Evolutionary conservation across 2,797 vertebrate species (phyloP).

Genomic region (Novumbra hubbsi): DNA sequence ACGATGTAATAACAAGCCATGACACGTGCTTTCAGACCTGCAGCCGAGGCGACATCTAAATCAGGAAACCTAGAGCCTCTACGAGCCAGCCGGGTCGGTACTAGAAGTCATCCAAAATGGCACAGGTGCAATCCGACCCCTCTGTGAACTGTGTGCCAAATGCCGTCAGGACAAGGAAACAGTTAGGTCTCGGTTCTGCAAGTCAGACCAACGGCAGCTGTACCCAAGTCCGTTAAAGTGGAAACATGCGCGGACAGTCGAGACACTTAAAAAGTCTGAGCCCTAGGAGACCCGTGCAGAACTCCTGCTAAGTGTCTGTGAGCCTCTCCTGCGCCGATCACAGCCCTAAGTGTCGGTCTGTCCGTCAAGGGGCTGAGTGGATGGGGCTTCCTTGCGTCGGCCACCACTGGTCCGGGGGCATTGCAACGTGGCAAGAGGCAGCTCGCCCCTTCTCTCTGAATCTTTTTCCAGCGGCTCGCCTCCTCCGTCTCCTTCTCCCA

Average conservation of each 20-base stretch:
- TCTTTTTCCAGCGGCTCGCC: too few relatives aligned
- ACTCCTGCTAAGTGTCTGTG: neutral
- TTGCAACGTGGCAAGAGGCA: neutral
- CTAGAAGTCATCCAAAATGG: too few relatives aligned
- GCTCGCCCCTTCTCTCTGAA: neutral
- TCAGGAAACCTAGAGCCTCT: too few relatives aligned
- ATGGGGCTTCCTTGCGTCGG: conserved; percentile 16
- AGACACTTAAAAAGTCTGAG: neutral
- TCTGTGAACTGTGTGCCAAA: too few relatives aligned
- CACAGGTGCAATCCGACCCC: too few relatives aligned
- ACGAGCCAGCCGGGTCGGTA: too few relatives aligned
- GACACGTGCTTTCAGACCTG: conserved; percentile 38
- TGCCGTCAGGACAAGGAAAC: neutral
- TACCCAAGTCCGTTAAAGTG: neutral
- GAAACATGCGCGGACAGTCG: neutral
- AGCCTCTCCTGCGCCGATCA: conserved; percentile 9
- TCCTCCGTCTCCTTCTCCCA: neutral
- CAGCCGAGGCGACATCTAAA: neutral
- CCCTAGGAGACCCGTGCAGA: neutral
- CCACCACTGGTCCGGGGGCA: conserved; percentile 19
- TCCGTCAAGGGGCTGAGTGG: conserved; percentile 24
- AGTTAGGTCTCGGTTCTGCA: neutral
- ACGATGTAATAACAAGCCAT: conserved; percentile 99
- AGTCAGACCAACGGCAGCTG: neutral
- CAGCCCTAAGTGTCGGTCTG: conserved; percentile 21